phyloP scores from a whole-genome alignment of 2,888 invertebrate species.

The Apodemia hepburni region DNA sequence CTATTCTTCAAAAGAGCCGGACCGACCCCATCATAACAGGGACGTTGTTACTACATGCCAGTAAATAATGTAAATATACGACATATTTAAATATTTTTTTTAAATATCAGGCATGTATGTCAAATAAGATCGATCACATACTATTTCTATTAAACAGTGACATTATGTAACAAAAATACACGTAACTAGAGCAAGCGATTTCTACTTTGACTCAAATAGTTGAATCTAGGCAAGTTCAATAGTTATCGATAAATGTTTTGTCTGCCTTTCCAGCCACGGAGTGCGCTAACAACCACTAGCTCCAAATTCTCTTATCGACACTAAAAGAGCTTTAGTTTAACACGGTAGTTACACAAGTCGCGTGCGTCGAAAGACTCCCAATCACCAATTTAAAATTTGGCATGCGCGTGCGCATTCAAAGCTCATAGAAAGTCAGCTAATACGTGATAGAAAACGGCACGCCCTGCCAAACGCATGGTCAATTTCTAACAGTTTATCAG shows the following conservation, averaged over 20 bases:
- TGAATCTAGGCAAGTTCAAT: too few relatives aligned
- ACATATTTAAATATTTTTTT: too few relatives aligned
- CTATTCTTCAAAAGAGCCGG: too few relatives aligned
- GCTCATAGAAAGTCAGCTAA: conserved; percentile 30
- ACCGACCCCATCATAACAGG: too few relatives aligned
- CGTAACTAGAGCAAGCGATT: too few relatives aligned
- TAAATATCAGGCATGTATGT: too few relatives aligned
- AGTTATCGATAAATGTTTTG: background rate
- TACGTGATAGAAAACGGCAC: conserved; percentile 32
- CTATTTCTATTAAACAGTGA: too few relatives aligned
- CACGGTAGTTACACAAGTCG: conserved; percentile 16
- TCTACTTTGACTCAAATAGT: too few relatives aligned
- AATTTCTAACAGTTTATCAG: conserved; percentile 24
- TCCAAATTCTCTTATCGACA: background rate
- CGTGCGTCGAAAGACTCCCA: conserved; percentile 20
- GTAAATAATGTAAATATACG: too few relatives aligned
- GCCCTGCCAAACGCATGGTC: conserved; percentile 19
- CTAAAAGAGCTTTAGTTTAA: background rate
- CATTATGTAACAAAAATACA: too few relatives aligned
- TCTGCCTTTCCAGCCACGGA: background rate
- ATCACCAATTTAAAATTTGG: conserved; percentile 25
- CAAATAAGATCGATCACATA: too few relatives aligned
- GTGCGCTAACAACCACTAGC: background rate
- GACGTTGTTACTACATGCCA: too few relatives aligned
- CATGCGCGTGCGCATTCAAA: conserved; percentile 30